Evolutionary conservation across 2,888 invertebrate species (phyloP).

Genomic region (Drosophila neotestacea): DNA sequence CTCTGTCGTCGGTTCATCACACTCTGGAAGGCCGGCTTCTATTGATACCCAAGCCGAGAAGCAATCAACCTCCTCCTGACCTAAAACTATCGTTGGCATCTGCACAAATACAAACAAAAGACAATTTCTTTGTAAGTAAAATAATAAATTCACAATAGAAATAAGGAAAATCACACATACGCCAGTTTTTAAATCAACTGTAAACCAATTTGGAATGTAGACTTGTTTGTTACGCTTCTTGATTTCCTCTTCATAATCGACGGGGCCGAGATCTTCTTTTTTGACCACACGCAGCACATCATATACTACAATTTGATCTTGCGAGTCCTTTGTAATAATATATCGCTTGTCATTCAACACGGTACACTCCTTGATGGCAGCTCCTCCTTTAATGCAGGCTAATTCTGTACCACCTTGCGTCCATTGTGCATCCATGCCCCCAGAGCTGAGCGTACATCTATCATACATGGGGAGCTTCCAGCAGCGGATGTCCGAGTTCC

Average conservation of each 20-base stretch:
- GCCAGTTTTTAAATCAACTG: conserved; percentile 99
- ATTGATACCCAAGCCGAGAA: conserved; percentile 99
- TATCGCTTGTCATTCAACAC: conserved; percentile 98
- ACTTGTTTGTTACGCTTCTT: conserved; percentile 96
- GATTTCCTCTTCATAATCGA: conserved; percentile 96
- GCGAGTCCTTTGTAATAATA: conserved; percentile 97
- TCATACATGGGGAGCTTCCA: conserved; percentile 87
- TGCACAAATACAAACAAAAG: conserved; percentile 79
- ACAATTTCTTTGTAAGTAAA: background rate
- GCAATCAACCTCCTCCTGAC: conserved; percentile 98
- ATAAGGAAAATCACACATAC: conserved; percentile 86
- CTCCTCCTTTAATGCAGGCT: conserved; percentile 89
- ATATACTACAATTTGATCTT: conserved; percentile 94
- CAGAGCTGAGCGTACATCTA: conserved; percentile 81
- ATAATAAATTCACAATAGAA: background rate
- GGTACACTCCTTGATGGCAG: conserved; percentile 96
- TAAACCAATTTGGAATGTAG: conserved; percentile 99
- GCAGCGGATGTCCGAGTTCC: conserved; percentile 88
- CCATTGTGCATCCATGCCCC: conserved; percentile 81
- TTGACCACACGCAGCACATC: conserved; percentile 96
- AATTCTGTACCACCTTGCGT: conserved; percentile 81
- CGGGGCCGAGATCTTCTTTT: conserved; percentile 95
- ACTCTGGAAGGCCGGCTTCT: conserved; percentile 95
- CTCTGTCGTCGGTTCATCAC: conserved; percentile 84
- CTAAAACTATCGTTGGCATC: conserved; percentile 98